These are phyloP conservation scores for Brachyhypopomus occidentalis DNA, from an alignment of 2,113 vertebrate genomes.

Conservation along the genomic window DNA sequence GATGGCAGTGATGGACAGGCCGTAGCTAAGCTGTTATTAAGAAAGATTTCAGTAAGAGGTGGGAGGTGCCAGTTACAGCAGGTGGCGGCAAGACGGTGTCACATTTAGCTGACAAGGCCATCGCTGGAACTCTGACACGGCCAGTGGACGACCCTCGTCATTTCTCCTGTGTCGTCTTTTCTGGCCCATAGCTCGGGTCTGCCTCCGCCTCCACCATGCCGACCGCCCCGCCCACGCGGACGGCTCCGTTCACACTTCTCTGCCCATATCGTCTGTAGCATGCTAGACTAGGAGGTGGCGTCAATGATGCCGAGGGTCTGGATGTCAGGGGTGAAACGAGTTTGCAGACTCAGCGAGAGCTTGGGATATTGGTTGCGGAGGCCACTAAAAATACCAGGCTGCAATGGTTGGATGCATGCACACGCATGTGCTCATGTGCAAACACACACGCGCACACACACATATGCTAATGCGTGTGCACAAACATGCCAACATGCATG, in stretches of 20 bases:
- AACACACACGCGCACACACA: background rate
- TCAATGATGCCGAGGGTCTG: background rate
- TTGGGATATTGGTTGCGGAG: background rate
- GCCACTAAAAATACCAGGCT: constrained; percentile 2
- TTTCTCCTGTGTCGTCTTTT: constrained; percentile 24
- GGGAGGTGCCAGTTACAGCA: background rate
- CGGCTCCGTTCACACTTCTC: too few relatives aligned
- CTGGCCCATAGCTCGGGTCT: background rate
- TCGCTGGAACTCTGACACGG: constrained; percentile 24
- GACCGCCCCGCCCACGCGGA: too few relatives aligned
- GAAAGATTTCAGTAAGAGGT: constrained; percentile 32
- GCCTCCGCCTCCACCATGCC: too few relatives aligned
- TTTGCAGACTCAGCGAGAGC: background rate
- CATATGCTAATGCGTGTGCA: background rate
- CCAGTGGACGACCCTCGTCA: constrained; percentile 20
- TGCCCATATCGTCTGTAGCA: constrained; percentile 9
- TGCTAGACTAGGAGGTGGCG: background rate
- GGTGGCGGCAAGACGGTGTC: constrained; percentile 27
- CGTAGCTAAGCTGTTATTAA: constrained; percentile 23
- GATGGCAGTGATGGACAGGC: constrained; percentile 22
- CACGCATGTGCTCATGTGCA: background rate
- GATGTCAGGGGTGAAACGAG: constrained; percentile 8
- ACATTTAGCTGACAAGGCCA: constrained; percentile 41
- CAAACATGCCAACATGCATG: background rate
- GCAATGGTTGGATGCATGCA: background rate